Conservation (phyloP, 2,113 vertebrate species). For the Vimba vimba region DNA sequence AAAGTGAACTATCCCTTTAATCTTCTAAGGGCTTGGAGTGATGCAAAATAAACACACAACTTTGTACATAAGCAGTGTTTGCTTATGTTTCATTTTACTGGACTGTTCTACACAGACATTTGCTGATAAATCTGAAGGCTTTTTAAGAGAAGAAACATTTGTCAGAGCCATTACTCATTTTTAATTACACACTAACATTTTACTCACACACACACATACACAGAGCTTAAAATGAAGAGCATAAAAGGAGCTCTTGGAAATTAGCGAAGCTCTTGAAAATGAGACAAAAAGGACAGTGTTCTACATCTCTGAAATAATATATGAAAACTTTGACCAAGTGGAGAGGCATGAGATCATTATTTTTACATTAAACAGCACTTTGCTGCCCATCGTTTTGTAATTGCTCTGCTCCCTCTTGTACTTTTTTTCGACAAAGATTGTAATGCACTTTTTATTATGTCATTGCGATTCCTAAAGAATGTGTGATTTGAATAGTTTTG, state of each 20-base stretch:
- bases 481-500: neutral
- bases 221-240: conserved; percentile 23
- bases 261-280: conserved; percentile 10
- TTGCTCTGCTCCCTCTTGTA: neutral
- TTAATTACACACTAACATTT: neutral
- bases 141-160: neutral
- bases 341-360: neutral
- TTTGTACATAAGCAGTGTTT: neutral
- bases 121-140: neutral
- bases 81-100: neutral
- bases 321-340: neutral
- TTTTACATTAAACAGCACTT: conserved; percentile 6
- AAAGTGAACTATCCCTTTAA: no score
- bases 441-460: neutral
- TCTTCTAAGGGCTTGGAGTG: neutral
- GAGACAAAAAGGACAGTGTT: conserved; percentile 1
- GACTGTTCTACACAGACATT: neutral
- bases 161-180: neutral
- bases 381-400: conserved; percentile 2
- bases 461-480: neutral
- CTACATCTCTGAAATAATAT: neutral
- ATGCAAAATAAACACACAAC: neutral
- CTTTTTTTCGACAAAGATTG: neutral
- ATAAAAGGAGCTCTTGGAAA: neutral
- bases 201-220: neutral